phyloP scores from a whole-genome alignment of 2,113 vertebrate species.

The Murina feae region DNA sequence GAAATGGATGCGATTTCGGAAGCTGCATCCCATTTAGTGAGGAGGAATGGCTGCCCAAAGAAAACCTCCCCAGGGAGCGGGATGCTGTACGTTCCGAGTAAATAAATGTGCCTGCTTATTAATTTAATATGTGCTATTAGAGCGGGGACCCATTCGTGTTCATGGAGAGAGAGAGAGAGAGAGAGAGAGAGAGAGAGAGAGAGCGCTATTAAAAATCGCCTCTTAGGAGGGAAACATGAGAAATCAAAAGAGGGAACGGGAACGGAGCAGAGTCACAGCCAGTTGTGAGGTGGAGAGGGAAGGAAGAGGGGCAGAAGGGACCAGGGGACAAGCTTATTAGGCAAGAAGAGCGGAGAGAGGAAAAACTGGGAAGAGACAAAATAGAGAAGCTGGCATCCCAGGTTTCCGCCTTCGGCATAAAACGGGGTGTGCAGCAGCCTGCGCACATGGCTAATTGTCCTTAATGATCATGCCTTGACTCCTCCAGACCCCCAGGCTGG shows the following conservation, averaged over 20 bases:
- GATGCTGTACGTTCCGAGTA: neutral
- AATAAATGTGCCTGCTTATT: conserved; percentile 45
- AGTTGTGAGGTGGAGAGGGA: neutral
- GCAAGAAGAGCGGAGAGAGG: neutral
- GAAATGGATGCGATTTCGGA: neutral
- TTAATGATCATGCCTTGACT: conserved; percentile 26
- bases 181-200: neutral
- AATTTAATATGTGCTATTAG: neutral
- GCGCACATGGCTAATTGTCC: conserved; percentile 26
- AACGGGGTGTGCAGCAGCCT: neutral
- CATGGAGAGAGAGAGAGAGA: neutral
- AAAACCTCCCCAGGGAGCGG: neutral
- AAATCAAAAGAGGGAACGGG: neutral
- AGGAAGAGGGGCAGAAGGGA: neutral
- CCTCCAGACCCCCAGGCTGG: neutral
- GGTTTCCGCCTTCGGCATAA: neutral
- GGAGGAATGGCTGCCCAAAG: neutral
- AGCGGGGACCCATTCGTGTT: neutral
- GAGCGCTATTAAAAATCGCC: conserved; percentile 4
- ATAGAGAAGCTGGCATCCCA: neutral
- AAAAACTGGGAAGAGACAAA: neutral
- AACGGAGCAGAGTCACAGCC: fast-evolving
- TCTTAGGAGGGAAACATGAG: neutral
- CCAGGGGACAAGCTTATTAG: neutral
- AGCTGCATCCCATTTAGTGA: neutral